A percentile compares a stretch with the other conserved stretches of the same genome.
Evolutionary conservation across 2,113 vertebrate genomes (phyloP).

Genomic region (Calonectris borealis): DNA sequence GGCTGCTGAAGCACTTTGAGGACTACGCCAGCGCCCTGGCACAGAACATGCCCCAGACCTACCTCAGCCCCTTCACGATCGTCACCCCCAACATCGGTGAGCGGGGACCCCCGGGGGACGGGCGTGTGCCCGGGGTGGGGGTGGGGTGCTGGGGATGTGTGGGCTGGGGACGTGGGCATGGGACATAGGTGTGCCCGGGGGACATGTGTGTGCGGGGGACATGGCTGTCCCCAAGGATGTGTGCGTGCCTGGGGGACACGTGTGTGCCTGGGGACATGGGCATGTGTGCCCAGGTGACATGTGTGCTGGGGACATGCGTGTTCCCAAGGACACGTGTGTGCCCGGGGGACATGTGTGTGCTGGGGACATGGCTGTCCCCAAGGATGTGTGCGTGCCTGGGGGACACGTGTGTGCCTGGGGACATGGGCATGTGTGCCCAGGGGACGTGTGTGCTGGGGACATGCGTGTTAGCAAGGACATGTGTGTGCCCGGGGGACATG

Average conservation of each 20-base stretch:
- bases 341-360: neutral
- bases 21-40: slow-evolving; percentile 91
- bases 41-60: slow-evolving; percentile 96
- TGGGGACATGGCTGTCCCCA: neutral
- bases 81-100: slow-evolving; percentile 93
- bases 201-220: too few relatives aligned
- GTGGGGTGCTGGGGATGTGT: neutral
- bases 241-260: neutral
- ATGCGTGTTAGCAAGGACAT: too few relatives aligned
- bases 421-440: too few relatives aligned
- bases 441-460: neutral
- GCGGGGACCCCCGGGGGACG: neutral
- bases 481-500: too few relatives aligned
- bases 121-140: too few relatives aligned
- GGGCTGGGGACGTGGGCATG: neutral
- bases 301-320: too few relatives aligned
- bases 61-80: slow-evolving; percentile 95
- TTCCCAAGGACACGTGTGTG: too few relatives aligned
- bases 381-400: neutral
- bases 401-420: too few relatives aligned
- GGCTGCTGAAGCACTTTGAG: slow-evolving; percentile 86
- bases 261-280: too few relatives aligned
- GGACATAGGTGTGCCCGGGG: too few relatives aligned
- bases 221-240: too few relatives aligned
- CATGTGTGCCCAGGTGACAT: too few relatives aligned